Evolutionary conservation across 2,113 vertebrate genomes (phyloP), one percentile per base, ranked within the genome.

Genomic region (Hippocampus abdominalis): DNA sequence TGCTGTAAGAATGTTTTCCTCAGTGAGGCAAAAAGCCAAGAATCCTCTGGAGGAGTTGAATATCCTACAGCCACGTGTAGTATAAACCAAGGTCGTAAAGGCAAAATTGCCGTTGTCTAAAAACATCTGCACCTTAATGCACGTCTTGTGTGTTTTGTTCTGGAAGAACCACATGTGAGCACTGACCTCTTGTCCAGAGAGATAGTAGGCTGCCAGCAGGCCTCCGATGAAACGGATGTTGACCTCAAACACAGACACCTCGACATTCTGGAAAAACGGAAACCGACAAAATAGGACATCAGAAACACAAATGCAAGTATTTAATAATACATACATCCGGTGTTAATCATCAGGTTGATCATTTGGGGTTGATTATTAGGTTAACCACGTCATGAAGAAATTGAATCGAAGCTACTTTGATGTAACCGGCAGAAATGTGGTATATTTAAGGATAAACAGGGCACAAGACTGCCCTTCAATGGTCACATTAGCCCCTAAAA

Each of bases 141-240:
- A 39, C 18, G 9, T 36, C 3, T 12, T 39, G 32, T 40, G 10
- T 44, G 42, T 44, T 44, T 12, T 15, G 46, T 15, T 49, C 16
- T 6, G 46, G 18, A 20, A 54, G 51, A 54, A 54, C 9, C 51
- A 54, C 4, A 42, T 8, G 20, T 2, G 46, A 75, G 66, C 51
- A 79, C 92, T 94, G 85, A 98, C 96, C 93, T 98, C 95, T 81
- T 98, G 95, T 88, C 96, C 96, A 42, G 96, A 98, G 74, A 98
- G 94, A 84, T 98, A 98, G 81, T 95, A 97, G 0, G 96, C 95
- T 39, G 96, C 94, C 78, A 98, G 90, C 16, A 98, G 91, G 66
- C 96, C 96, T 1, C 96, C 96, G 27, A 98, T 97, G 89, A 98
- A 98, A 18, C 96, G 94, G 74, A 98, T 98, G 83, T 98, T 98